phyloP scores from a whole-genome alignment of 2,888 invertebrate genomes.

The Eulithis prunata region DNA sequence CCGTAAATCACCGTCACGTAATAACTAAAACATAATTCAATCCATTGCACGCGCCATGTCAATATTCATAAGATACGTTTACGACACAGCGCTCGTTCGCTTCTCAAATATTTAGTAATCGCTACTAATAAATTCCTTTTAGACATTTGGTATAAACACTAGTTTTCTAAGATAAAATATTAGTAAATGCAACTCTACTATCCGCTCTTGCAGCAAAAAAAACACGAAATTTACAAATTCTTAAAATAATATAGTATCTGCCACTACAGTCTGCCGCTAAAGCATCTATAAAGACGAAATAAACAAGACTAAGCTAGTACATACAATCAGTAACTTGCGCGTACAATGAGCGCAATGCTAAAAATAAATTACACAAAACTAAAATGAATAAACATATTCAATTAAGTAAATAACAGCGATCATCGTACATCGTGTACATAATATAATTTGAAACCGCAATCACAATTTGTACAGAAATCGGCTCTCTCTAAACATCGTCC shows the following conservation, averaged over 20 bases:
- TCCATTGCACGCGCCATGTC: conserved; percentile 25
- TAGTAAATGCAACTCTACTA: conserved; percentile 82
- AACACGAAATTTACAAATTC: conserved; percentile 75
- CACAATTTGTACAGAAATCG: conserved; percentile 53
- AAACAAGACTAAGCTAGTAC: conserved; percentile 47
- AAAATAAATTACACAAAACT: conserved; percentile 54
- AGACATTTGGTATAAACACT: conserved; percentile 80
- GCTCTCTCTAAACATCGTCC: conserved; percentile 33
- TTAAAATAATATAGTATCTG: conserved; percentile 56
- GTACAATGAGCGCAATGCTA: conserved; percentile 40
- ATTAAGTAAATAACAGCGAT: conserved; percentile 39
- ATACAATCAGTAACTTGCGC: conserved; percentile 46
- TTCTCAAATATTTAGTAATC: conserved; percentile 37
- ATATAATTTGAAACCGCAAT: conserved; percentile 28
- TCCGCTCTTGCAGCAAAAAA: conserved; percentile 58
- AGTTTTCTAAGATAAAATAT: conserved; percentile 77
- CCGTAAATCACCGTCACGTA: conserved; percentile 66
- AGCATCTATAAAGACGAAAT: conserved; percentile 44
- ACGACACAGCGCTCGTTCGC: conserved; percentile 28
- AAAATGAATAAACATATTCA: conserved; percentile 52
- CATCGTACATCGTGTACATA: conserved; percentile 31
- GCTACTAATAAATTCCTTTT: conserved; percentile 60
- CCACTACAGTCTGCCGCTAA: conserved; percentile 40
- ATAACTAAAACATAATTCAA: conserved; percentile 51
- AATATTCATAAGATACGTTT: conserved; percentile 40